Percentiles rank a stretch among this genome's conserved stretches.
These are phyloP conservation scores for Polietes domitor DNA, from an alignment of 2,888 invertebrate genomes.

Conservation along the genomic window DNA sequence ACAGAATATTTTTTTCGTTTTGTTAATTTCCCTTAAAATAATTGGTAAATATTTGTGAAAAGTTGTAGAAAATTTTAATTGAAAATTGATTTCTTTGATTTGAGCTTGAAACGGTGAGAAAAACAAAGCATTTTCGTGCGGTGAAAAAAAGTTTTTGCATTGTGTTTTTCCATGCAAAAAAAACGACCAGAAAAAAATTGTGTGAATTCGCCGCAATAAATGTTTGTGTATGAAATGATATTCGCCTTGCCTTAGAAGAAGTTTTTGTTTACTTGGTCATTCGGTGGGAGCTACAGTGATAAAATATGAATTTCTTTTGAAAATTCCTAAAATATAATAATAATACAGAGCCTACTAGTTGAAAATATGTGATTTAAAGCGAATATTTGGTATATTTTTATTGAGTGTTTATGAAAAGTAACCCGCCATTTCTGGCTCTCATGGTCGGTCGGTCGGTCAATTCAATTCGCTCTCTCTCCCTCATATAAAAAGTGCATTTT, in stretches of 20 bases:
- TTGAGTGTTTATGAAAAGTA: conserved; percentile 73
- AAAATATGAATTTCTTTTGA: conserved; percentile 12
- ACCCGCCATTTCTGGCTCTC: conserved; percentile 71
- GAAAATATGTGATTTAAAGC: not conserved
- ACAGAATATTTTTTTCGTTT: conserved; percentile 70
- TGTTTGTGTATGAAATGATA: conserved; percentile 32
- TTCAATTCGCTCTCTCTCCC: conserved; percentile 60
- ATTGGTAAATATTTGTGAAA: conserved; percentile 32
- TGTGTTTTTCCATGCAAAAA: conserved; percentile 74
- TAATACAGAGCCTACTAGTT: too few relatives aligned
- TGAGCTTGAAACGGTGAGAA: not conserved
- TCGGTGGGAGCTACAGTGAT: not conserved
- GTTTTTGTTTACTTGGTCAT: conserved; percentile 73
- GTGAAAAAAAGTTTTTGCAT: conserved; percentile 45
- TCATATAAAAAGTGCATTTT: conserved; percentile 58
- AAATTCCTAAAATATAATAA: not conserved
- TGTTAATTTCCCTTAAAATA: conserved; percentile 44
- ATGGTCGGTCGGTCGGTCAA: too few relatives aligned
- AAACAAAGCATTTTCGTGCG: not conserved
- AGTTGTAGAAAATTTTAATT: not conserved
- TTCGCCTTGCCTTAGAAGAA: conserved; percentile 33
- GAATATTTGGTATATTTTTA: conserved; percentile 5
- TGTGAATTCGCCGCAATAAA: conserved; percentile 76
- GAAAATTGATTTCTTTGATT: not conserved
- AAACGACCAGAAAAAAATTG: conserved; percentile 66